Evolutionary conservation across 2,113 vertebrate species (phyloP).

Genomic region (Serilophus lunatus): DNA sequence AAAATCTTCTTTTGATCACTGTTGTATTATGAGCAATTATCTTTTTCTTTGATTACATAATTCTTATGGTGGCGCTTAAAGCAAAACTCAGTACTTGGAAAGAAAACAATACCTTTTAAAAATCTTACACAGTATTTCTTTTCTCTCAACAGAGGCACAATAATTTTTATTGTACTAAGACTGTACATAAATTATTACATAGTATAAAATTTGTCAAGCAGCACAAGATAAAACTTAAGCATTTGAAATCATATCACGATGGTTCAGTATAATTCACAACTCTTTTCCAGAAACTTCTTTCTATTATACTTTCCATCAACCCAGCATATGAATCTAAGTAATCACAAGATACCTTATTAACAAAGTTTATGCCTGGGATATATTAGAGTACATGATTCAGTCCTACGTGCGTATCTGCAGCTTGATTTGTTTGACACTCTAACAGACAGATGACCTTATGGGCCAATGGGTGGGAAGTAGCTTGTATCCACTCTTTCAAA

Average conservation of each 20-base stretch:
- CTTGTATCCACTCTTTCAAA: background rate
- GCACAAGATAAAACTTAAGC: background rate
- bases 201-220: background rate
- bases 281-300: background rate
- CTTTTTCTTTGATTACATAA: background rate
- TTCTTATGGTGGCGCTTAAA: background rate
- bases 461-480: rapidly evolving
- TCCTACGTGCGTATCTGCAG: background rate
- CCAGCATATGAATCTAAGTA: background rate
- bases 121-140: background rate
- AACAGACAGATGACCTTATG: background rate
- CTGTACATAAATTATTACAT: background rate
- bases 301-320: background rate
- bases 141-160: background rate
- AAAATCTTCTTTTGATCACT: background rate
- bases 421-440: background rate
- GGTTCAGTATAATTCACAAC: background rate
- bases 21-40: background rate
- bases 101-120: background rate
- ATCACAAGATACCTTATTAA: background rate
- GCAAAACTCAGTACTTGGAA: background rate
- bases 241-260: background rate
- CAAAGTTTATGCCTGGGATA: background rate
- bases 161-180: background rate
- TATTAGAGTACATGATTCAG: background rate